Percentiles rank a stretch among this genome's conserved stretches.
phyloP scores from a whole-genome alignment of 2,888 invertebrate genomes.

The Pollenia labialis region DNA sequence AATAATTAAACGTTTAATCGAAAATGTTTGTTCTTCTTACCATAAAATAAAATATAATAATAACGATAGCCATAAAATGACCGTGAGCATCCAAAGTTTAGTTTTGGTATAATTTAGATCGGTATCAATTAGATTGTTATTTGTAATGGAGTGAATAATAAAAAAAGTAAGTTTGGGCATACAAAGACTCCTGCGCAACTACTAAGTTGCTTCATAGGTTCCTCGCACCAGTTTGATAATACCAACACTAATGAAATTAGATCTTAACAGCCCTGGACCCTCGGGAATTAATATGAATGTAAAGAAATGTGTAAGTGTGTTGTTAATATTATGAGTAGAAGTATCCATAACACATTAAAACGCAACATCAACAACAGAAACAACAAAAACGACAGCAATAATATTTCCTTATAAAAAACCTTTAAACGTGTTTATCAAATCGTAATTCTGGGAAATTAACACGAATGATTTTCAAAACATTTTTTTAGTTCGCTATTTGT shows the following conservation, averaged over 20 bases:
- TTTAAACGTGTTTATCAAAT: constrained; percentile 73
- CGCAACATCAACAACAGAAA: constrained; percentile 41
- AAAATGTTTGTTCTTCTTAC: too few relatives aligned
- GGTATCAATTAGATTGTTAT: too few relatives aligned
- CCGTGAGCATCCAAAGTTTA: too few relatives aligned
- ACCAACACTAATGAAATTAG: constrained; percentile 1
- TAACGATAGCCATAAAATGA: too few relatives aligned
- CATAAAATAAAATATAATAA: too few relatives aligned
- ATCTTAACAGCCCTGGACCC: background rate
- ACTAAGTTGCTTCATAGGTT: too few relatives aligned
- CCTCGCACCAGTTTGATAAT: background rate
- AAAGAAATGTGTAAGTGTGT: background rate
- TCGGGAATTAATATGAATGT: background rate
- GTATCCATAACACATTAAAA: constrained; percentile 64
- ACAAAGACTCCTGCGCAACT: too few relatives aligned
- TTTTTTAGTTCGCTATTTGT: constrained; percentile 30
- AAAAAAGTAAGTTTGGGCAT: too few relatives aligned
- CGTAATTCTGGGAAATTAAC: constrained; percentile 81
- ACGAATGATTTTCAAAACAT: constrained; percentile 75
- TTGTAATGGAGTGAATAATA: too few relatives aligned
- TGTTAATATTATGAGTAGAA: constrained; percentile 31
- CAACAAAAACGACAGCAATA: constrained; percentile 37
- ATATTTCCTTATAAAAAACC: constrained; percentile 73
- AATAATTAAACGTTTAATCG: too few relatives aligned
- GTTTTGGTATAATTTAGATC: too few relatives aligned